Evolutionary conservation across 2,113 vertebrate genomes (phyloP).

Genomic region (Cynocephalus volans): DNA sequence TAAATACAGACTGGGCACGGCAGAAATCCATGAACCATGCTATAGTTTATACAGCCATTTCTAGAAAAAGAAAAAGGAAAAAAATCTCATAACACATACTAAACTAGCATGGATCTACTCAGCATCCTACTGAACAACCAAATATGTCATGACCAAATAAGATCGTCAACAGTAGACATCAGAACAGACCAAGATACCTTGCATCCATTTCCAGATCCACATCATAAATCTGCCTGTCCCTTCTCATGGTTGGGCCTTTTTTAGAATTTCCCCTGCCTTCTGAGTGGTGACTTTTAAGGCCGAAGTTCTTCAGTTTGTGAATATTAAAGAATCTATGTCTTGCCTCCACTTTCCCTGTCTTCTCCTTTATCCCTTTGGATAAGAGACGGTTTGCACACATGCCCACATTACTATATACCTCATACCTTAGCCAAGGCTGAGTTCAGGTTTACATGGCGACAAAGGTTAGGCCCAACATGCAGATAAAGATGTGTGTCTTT

Average conservation of each 20-base stretch:
- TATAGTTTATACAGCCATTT: not conserved
- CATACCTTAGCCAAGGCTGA: slow-evolving; percentile 70
- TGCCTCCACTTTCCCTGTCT: not conserved
- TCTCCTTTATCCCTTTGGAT: slow-evolving; percentile 54
- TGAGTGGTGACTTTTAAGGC: slow-evolving; percentile 13
- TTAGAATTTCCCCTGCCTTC: not conserved
- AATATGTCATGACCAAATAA: not conserved
- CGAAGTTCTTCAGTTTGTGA: not conserved
- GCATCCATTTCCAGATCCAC: not conserved
- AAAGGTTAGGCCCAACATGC: not conserved
- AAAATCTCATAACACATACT: not conserved
- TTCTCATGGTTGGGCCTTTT: not conserved
- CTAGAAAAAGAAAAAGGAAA: slow-evolving; percentile 34
- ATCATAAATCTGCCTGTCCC: not conserved
- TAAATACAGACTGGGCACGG: not conserved
- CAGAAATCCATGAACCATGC: not conserved
- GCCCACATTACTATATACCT: slow-evolving; percentile 52
- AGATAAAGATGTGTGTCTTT: slow-evolving; percentile 61
- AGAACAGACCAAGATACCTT: not conserved
- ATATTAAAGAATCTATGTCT: not conserved
- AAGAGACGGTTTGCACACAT: slow-evolving; percentile 67
- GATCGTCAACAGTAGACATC: not conserved
- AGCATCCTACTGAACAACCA: not conserved
- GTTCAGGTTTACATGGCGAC: slow-evolving; percentile 20
- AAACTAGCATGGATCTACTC: not conserved